A percentile compares a stretch with the other conserved stretches of the same genome.
Conservation (phyloP, 2,113 vertebrate genomes). For the Hipposideros armiger region DNA sequence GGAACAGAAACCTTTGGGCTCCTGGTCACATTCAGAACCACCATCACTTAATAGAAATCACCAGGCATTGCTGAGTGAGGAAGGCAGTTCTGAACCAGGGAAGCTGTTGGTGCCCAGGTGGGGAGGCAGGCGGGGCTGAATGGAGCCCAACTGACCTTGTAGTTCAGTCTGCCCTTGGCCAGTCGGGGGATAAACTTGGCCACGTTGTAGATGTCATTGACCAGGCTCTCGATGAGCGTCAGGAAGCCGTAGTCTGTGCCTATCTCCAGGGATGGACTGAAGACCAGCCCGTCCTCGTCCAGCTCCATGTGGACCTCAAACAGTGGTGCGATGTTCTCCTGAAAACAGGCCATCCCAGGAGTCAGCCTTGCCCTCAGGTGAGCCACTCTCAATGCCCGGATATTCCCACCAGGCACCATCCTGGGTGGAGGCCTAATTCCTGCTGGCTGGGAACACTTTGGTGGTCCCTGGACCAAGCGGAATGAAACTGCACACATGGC, state of each 20-base stretch:
- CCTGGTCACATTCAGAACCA: fast-evolving
- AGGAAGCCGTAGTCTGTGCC: constrained; percentile 64
- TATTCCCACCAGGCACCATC: fast-evolving
- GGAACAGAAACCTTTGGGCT: fast-evolving
- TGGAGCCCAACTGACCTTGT: constrained; percentile 73
- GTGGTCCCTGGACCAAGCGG: fast-evolving
- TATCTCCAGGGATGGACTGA: constrained; percentile 83
- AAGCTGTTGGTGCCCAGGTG: fast-evolving
- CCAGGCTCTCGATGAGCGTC: constrained; percentile 81
- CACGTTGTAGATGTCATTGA: constrained; percentile 78
- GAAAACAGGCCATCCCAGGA: background rate
- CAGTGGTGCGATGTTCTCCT: constrained; percentile 82
- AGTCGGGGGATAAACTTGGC: constrained; percentile 85
- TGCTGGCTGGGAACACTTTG: background rate
- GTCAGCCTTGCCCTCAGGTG: fast-evolving
- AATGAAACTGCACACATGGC: fast-evolving
- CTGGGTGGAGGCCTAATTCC: background rate
- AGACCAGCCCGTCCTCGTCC: constrained; percentile 62
- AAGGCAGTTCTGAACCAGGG: fast-evolving
- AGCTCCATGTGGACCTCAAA: constrained; percentile 88
- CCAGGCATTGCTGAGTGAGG: fast-evolving
- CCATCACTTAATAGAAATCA: fast-evolving
- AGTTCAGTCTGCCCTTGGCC: constrained; percentile 74
- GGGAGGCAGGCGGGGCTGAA: fast-evolving
- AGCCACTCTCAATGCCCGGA: fast-evolving